Evolutionary conservation across 2,888 invertebrate species (phyloP), one percentile per base, ranked within the genome.

Genomic region (Yponomeuta cagnagella): DNA sequence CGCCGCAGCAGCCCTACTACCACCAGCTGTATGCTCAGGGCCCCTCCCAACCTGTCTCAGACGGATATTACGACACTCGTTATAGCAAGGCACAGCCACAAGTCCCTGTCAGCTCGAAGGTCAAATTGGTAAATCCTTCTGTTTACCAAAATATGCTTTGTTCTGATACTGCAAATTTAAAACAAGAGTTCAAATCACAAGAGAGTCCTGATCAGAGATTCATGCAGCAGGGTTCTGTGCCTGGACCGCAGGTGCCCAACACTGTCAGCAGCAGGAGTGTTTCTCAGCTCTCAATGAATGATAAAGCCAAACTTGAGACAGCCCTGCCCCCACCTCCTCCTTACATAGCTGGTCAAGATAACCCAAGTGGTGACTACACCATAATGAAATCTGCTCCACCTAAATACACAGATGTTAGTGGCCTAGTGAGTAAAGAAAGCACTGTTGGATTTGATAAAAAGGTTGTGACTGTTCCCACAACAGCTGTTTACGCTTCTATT

Each of bases 61-160:
- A 89, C 76, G 89, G 89, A 0, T 92, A 88, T 82, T 93, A 86
- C 89, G 93, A 90, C 80, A 91, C 92, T n/a, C 88, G 89, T 64
- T 94, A 94, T 76, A 94, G 95, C 74, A 96, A 96, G 82, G 97
- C 97, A 10, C 96, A 97, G 81, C 97, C 97, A 0, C 97, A 97
- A 87, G 95, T 96, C 66, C 95, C 96, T 72, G 93, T 94, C 31
- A 94, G 93, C 74, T 83, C 86, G 31, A 91, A 88, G 77, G 80
- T 85, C 74, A 89, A 87, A 80, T 76, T 78, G 75, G 77, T 23
- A 74, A 89, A 81, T 81, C 92, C 89, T 73, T 79, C 75, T 77
- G 89, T 86, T 77, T 94, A 86, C 83, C 93, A 92, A 82, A 92
- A 92, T 74, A 89, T 91, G 91, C 81, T 87, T 76, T 93, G 82